Evolutionary conservation across 2,888 invertebrate species (phyloP).

Genomic region (Anorthoa munda): DNA sequence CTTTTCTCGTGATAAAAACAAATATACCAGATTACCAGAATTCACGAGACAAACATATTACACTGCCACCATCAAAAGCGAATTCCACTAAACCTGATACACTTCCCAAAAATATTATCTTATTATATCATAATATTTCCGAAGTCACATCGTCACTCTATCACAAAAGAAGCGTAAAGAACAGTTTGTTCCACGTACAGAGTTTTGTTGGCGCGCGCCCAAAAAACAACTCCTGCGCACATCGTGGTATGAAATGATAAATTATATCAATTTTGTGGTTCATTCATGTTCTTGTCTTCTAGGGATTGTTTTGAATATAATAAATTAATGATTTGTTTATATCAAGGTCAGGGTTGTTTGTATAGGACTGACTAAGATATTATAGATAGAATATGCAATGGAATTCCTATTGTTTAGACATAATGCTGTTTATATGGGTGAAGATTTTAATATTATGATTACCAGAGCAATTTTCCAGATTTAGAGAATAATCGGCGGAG

Average conservation of each 20-base stretch:
- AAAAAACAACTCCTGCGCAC: constrained; percentile 52
- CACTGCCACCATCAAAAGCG: constrained; percentile 10
- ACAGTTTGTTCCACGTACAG: constrained; percentile 21
- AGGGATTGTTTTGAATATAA: constrained; percentile 38
- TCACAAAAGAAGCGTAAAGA: constrained; percentile 56
- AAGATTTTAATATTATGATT: background rate
- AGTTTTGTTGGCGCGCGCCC: constrained; percentile 53
- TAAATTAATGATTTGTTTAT: constrained; percentile 34
- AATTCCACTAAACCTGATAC: constrained; percentile 22
- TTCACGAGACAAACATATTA: background rate
- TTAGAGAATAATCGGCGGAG: no score
- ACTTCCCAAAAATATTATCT: constrained; percentile 22
- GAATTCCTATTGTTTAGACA: background rate
- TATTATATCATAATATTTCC: constrained; percentile 47
- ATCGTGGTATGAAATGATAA: constrained; percentile 44
- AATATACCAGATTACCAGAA: constrained; percentile 18
- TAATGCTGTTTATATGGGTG: background rate
- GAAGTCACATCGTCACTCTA: constrained; percentile 41
- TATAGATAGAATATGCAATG: background rate
- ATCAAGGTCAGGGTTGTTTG: constrained; percentile 44
- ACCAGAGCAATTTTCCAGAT: background rate
- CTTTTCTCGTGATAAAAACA: background rate
- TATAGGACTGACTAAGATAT: constrained; percentile 2
- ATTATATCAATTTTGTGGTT: constrained; percentile 54
- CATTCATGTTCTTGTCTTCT: constrained; percentile 52